Percentiles rank a stretch among this genome's conserved stretches.
phyloP scores from a whole-genome alignment of 1,140 invertebrate species.

The Drusus annulatus region DNA sequence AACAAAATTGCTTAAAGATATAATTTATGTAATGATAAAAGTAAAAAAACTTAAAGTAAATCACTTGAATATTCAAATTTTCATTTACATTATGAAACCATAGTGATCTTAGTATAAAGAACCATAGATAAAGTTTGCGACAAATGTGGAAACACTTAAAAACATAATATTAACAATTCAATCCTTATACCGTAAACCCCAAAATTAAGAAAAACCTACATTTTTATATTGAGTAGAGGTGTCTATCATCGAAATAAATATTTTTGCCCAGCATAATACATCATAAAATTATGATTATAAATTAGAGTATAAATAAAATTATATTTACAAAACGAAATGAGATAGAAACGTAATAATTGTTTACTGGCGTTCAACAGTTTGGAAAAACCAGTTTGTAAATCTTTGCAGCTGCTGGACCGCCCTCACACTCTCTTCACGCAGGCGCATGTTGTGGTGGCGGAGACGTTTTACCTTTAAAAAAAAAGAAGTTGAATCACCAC shows the following conservation, averaged over 20 bases:
- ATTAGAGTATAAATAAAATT: not conserved
- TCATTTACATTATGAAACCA: no score
- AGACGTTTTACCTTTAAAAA: conserved; percentile 77
- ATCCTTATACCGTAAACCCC: not conserved
- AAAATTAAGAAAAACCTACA: no score
- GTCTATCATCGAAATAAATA: conserved; percentile 6
- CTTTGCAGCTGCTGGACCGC: conserved; percentile 90
- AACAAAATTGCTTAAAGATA: no score
- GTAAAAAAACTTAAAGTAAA: no score
- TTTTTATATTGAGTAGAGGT: no score
- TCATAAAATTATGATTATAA: conserved; percentile 3
- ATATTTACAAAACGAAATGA: not conserved
- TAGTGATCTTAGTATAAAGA: no score
- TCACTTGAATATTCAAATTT: no score
- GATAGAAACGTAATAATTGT: conserved; percentile 2
- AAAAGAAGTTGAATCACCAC: no score
- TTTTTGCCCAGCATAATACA: conserved; percentile 23
- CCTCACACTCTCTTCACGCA: conserved; percentile 90
- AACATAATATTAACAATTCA: not conserved
- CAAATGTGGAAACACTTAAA: not conserved
- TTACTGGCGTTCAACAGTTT: conserved; percentile 81
- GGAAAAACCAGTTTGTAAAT: conserved; percentile 95
- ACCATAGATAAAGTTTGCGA: no score
- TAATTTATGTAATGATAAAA: no score
- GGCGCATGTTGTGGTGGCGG: conserved; percentile 86